Evolutionary conservation across 2,888 invertebrate genomes (phyloP).

Genomic region (Osmoderma eremita): DNA sequence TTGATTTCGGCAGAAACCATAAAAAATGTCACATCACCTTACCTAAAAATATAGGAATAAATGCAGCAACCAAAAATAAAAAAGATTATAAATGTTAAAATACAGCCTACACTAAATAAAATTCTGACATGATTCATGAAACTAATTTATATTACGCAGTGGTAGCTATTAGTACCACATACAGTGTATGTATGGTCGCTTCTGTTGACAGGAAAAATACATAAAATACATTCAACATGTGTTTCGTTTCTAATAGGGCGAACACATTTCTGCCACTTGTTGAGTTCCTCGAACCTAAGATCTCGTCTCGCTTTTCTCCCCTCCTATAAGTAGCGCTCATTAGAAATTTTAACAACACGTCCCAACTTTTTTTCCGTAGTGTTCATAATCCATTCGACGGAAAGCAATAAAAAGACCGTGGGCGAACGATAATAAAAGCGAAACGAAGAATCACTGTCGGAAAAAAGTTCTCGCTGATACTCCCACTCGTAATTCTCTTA

Average conservation of each 20-base stretch:
- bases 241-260: constrained; percentile 23
- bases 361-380: neutral
- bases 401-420: constrained; percentile 18
- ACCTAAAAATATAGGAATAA: too few relatives aligned
- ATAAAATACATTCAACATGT: constrained; percentile 33
- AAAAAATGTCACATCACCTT: too few relatives aligned
- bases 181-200: constrained; percentile 1
- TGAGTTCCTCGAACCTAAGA: constrained; percentile 23
- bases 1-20: too few relatives aligned
- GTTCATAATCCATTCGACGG: neutral
- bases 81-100: too few relatives aligned
- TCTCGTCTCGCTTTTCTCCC: constrained; percentile 1
- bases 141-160: too few relatives aligned
- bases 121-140: too few relatives aligned
- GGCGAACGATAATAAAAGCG: constrained; percentile 7
- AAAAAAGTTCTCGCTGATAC: neutral
- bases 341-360: constrained; percentile 9
- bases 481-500: neutral
- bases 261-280: constrained; percentile 32
- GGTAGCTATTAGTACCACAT: too few relatives aligned
- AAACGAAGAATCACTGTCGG: neutral
- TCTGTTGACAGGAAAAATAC: constrained; percentile 15
- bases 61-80: too few relatives aligned
- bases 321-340: neutral
- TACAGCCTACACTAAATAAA: too few relatives aligned